Conservation (phyloP, 2,113 vertebrate species). For the Channa argus region DNA sequence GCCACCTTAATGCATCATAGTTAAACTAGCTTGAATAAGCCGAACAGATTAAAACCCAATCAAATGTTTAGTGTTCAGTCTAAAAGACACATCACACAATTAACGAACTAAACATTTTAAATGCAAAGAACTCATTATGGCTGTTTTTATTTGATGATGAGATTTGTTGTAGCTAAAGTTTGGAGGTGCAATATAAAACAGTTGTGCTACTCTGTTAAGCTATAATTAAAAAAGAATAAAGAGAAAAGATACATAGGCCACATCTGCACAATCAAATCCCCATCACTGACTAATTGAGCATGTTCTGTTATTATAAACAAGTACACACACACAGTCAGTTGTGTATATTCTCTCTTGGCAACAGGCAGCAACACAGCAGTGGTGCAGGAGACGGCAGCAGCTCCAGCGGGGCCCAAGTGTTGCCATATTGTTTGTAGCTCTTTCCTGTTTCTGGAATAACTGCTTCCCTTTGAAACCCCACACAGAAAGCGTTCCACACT, state of each 20-base stretch:
- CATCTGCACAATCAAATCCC: conserved; percentile 64
- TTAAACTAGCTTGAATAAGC: conserved; percentile 15
- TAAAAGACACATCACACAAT: conserved; percentile 49
- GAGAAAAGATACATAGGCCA: conserved; percentile 38
- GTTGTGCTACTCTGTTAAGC: conserved; percentile 31
- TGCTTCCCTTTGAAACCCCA: conserved; percentile 76
- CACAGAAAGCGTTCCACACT: conserved; percentile 69
- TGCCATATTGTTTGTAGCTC: conserved; percentile 79
- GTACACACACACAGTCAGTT: conserved; percentile 34
- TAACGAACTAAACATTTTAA: conserved; percentile 32
- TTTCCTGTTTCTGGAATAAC: conserved; percentile 86
- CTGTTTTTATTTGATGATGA: conserved; percentile 46
- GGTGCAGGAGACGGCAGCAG: conserved; percentile 38
- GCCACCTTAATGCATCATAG: conserved; percentile 16
- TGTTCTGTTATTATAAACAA: conserved; percentile 43
- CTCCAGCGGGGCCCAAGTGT: conserved; percentile 67
- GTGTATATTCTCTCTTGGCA: conserved; percentile 59
- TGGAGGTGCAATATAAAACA: conserved; percentile 28
- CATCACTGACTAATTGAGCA: conserved; percentile 43
- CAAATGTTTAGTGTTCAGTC: conserved; percentile 44
- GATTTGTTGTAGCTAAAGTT: conserved; percentile 27
- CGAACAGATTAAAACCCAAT: conserved; percentile 35
- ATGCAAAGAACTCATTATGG: conserved; percentile 12
- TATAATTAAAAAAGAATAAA: conserved; percentile 47
- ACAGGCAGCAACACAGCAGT: conserved; percentile 45